Evolutionary conservation across 2,113 vertebrate species (phyloP), one percentile per base, ranked within the genome.

Genomic region (Tychaedon coryphoeus): DNA sequence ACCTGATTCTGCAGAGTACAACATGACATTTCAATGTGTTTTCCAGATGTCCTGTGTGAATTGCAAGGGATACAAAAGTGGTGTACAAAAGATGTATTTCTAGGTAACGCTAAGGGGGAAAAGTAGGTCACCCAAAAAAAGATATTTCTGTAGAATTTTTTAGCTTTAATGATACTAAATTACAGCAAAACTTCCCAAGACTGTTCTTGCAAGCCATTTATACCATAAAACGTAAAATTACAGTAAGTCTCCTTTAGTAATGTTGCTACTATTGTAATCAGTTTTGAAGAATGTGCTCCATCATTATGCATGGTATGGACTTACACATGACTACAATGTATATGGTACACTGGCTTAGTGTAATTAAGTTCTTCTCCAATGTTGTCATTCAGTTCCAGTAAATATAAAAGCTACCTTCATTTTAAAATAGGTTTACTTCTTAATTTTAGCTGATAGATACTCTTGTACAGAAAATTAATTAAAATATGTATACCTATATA

Each of bases 291-390:
- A 95, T 89, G 73, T 91, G 48, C 57, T 92, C 70, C 58, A 69
- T 95, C 53, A 77, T 51, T 28, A 51, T 16, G 26, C 50, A 51
- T 51, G 50, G 50, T 51, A 51, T 28, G 26, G 15, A 51, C 26
- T 51, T 28, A 51, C 6, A 29, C 26, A 51, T 17, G 50, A 51
- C 40, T 31, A 75, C 61, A 94, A 70, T 79, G 79, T 79, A 79
- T 87, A 72, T 65, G 65, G 8, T 43, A 60, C 5, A 2, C 70
- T 91, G 91, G 73, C 70, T 91, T 6, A 0, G 3, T 40, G 61
- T 91, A 97, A 96, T 89, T 93, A 79, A 94, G 92, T 85, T 91
- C 73, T 94, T 95, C 70, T 96, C 84, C 76, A 25, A 90, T 88
- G 77, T 28, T 85, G 91, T 94, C 84, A 76, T 82, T 87, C 90